Conservation (phyloP, 2,888 invertebrate genomes). For the Auanema freiburgensis region DNA sequence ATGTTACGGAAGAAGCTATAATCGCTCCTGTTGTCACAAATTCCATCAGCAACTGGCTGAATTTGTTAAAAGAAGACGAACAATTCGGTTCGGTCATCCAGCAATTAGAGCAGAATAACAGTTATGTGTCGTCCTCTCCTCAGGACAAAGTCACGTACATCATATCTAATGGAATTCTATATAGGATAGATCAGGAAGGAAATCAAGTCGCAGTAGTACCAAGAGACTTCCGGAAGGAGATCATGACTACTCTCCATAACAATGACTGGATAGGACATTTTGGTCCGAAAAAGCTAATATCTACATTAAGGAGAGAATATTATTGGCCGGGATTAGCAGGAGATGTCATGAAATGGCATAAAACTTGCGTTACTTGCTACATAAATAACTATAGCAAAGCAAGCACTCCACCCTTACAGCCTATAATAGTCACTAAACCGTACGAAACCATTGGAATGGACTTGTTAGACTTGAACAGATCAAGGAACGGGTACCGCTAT, state of each 20-base stretch:
- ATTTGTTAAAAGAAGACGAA: neutral
- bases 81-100: neutral
- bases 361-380: slow-evolving; percentile 10
- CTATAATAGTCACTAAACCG: neutral
- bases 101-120: neutral
- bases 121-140: no score
- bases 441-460: slow-evolving; percentile 8
- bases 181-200: neutral
- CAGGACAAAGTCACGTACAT: no score
- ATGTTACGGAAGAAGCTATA: no score
- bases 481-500: slow-evolving; percentile 2
- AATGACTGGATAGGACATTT: slow-evolving; percentile 3
- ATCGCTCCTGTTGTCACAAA: no score
- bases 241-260: slow-evolving; percentile 4
- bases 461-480: slow-evolving; percentile 9
- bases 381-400: neutral
- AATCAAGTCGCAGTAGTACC: slow-evolving; percentile 6
- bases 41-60: no score
- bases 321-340: slow-evolving; percentile 9
- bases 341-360: slow-evolving; percentile 6
- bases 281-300: neutral
- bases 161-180: neutral
- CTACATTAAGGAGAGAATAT: slow-evolving; percentile 8
- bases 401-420: slow-evolving; percentile 7
- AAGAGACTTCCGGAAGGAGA: neutral